Conservation (phyloP, 2,888 invertebrate species). For the Schizotus pectinicornis region DNA sequence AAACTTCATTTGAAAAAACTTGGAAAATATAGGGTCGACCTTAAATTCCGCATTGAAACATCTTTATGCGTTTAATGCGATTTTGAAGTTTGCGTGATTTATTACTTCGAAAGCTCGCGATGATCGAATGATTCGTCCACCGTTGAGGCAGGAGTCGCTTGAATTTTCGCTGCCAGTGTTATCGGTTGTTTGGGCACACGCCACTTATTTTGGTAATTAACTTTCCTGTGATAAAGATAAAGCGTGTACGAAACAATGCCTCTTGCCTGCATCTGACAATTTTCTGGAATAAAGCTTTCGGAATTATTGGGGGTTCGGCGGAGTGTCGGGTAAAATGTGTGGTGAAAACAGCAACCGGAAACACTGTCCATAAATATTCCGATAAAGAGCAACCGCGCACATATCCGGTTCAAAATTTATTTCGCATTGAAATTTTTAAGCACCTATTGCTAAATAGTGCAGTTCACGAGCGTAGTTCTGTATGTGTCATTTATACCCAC, state of each 20-base stretch:
- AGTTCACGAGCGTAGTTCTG: too few relatives aligned
- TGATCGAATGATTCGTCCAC: constrained; percentile 8
- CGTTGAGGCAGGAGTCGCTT: neutral
- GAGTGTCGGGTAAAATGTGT: constrained; percentile 21
- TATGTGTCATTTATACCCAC: too few relatives aligned
- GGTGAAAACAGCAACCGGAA: constrained; percentile 24
- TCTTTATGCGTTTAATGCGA: constrained; percentile 14
- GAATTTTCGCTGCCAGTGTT: neutral
- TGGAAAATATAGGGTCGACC: constrained; percentile 6
- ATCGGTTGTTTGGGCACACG: neutral
- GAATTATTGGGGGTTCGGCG: constrained; percentile 13
- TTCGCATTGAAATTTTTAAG: neutral
- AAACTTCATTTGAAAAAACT: constrained; percentile 22
- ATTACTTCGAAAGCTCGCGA: constrained; percentile 2
- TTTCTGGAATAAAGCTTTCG: constrained; percentile 16
- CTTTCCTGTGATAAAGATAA: neutral
- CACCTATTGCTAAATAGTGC: neutral
- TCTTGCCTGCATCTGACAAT: constrained; percentile 14
- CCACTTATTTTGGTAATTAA: neutral
- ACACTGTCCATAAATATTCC: constrained; percentile 23
- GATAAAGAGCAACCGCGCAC: constrained; percentile 14
- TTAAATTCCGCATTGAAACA: constrained; percentile 6
- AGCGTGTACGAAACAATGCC: neutral
- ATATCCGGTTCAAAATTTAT: constrained; percentile 8
- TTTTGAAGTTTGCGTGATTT: constrained; percentile 7